Conservation (phyloP, 1,140 invertebrate genomes). For the Drosophila subpulchrella region DNA sequence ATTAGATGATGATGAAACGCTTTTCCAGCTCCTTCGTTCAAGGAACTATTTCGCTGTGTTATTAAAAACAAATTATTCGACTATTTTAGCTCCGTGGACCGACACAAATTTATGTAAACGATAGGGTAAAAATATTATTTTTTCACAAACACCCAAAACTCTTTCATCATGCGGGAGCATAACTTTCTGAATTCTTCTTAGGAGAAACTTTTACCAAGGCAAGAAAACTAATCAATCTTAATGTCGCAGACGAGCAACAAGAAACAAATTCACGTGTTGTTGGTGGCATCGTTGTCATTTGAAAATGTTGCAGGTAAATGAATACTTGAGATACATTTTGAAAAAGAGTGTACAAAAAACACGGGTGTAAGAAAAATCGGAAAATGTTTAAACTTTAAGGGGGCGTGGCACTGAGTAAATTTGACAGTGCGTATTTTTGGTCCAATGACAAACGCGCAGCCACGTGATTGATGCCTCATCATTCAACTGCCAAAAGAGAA, state of each 20-base stretch:
- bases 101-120: slow-evolving; percentile 74
- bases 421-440: slow-evolving; percentile 71
- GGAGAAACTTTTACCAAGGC: slow-evolving; percentile 65
- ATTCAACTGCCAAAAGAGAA: slow-evolving; percentile 69
- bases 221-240: slow-evolving; percentile 79
- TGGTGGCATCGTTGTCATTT: slow-evolving; percentile 74
- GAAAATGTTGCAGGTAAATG: slow-evolving; percentile 80
- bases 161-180: slow-evolving; percentile 52
- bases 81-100: slow-evolving; percentile 34
- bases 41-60: slow-evolving; percentile 62
- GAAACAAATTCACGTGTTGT: slow-evolving; percentile 62
- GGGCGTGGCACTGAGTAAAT: slow-evolving; percentile 59
- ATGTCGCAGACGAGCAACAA: slow-evolving; percentile 62
- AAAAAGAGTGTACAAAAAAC: slow-evolving; percentile 32
- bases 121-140: slow-evolving; percentile 42
- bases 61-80: slow-evolving; percentile 75
- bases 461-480: slow-evolving; percentile 78
- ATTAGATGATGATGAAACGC: slow-evolving; percentile 65
- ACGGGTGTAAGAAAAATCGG: slow-evolving; percentile 53
- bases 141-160: slow-evolving; percentile 26
- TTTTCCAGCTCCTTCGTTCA: slow-evolving; percentile 32
- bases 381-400: slow-evolving; percentile 67
- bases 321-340: slow-evolving; percentile 67
- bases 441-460: slow-evolving; percentile 70
- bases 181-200: slow-evolving; percentile 9